A percentile compares a stretch with the other conserved stretches of the same genome.
Conservation (phyloP, 2,888 invertebrate species). For the Volucella inanis region DNA sequence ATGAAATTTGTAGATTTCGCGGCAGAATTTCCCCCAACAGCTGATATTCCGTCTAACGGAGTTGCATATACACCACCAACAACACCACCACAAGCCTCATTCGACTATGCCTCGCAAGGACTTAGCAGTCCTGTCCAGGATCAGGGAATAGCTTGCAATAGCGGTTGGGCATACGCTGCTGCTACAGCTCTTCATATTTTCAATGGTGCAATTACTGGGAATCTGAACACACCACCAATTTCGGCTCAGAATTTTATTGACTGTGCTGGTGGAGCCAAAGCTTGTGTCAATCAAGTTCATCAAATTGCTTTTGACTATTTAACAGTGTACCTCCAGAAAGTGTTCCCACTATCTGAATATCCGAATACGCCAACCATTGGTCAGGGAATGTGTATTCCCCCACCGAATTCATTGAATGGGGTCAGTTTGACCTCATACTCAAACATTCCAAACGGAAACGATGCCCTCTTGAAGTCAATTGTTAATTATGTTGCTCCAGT, state of each 20-base stretch:
- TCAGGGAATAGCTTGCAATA: slow-evolving; percentile 77
- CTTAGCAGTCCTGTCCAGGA: slow-evolving; percentile 67
- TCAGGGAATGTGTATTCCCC: slow-evolving; percentile 77
- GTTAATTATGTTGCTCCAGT: slow-evolving; percentile 78
- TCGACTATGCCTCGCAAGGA: slow-evolving; percentile 54
- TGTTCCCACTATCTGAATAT: slow-evolving; percentile 92
- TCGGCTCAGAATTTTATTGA: slow-evolving; percentile 96
- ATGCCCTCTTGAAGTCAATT: slow-evolving; percentile 75
- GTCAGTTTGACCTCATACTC: slow-evolving; percentile 76
- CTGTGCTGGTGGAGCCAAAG: slow-evolving; percentile 85
- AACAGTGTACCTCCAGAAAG: slow-evolving; percentile 87
- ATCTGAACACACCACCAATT: slow-evolving; percentile 81
- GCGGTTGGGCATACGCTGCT: slow-evolving; percentile 79
- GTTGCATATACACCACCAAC: slow-evolving; percentile 54
- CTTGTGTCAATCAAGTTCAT: slow-evolving; percentile 89
- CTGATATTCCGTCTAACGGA: slow-evolving; percentile 34
- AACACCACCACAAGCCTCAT: slow-evolving; percentile 42
- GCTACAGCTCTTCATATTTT: slow-evolving; percentile 77
- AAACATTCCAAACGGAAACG: slow-evolving; percentile 75
- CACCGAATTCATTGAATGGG: slow-evolving; percentile 50
- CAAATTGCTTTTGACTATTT: slow-evolving; percentile 92
- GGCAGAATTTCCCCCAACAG: slow-evolving; percentile 73
- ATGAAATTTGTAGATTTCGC: slow-evolving; percentile 76
- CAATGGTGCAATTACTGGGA: slow-evolving; percentile 63
- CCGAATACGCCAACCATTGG: slow-evolving; percentile 84